These are phyloP conservation scores for Pampusana beccarii DNA, from an alignment of 2,113 vertebrate genomes.

Conservation along the genomic window DNA sequence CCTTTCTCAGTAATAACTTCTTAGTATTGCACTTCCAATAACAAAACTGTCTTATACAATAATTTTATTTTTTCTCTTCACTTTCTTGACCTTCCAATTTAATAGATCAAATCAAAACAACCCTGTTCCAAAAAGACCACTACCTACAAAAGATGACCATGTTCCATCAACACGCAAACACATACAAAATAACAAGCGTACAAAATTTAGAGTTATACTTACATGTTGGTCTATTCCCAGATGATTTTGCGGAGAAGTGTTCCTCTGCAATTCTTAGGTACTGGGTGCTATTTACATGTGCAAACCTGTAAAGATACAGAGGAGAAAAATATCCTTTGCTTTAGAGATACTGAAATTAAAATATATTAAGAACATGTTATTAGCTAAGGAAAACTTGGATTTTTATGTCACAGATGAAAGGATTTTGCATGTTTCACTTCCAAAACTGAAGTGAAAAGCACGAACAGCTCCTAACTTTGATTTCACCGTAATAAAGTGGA, in stretches of 20 bases:
- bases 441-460: background rate
- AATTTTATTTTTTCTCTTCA: background rate
- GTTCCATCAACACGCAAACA: fast-evolving
- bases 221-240: background rate
- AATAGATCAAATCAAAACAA: background rate
- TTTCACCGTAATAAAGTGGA: background rate
- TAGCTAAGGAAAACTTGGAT: background rate
- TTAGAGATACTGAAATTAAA: background rate
- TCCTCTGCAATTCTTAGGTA: background rate
- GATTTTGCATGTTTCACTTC: background rate
- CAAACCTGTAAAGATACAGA: background rate
- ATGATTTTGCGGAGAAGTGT: background rate
- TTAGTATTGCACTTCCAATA: background rate
- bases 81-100: background rate
- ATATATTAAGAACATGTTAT: background rate
- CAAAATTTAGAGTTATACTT: background rate
- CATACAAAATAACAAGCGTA: background rate
- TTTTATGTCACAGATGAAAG: background rate
- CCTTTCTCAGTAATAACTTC: background rate
- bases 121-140: background rate
- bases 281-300: fast-evolving
- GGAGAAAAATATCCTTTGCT: background rate
- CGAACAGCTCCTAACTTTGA: background rate
- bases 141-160: background rate
- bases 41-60: background rate